Evolutionary conservation across 2,797 vertebrate genomes (phyloP).

Genomic region (Mormyrus hasselquistii): DNA sequence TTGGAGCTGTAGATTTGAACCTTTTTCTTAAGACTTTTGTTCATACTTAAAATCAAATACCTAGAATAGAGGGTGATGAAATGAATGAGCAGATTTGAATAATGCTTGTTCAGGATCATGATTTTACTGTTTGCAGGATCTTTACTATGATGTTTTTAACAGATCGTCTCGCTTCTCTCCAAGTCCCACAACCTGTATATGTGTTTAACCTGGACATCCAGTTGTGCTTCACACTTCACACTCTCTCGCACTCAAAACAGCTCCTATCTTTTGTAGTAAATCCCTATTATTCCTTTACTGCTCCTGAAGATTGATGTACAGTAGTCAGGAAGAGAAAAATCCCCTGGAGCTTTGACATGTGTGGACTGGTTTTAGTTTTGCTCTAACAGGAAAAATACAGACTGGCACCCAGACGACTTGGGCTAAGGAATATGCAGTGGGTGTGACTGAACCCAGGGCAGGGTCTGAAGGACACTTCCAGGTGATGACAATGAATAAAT

Average conservation of each 20-base stretch:
- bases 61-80: neutral
- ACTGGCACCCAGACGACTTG: neutral
- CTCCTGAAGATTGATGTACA: neutral
- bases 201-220: neutral
- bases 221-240: neutral
- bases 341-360: neutral
- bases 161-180: neutral
- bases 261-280: neutral
- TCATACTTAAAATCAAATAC: neutral
- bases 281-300: neutral
- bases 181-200: neutral
- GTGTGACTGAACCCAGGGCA: neutral
- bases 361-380: neutral
- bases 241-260: neutral
- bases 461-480: neutral
- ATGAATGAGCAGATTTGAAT: neutral
- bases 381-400: neutral
- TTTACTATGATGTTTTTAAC: neutral
- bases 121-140: neutral
- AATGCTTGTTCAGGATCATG: neutral
- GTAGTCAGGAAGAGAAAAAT: neutral
- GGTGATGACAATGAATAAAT: neutral
- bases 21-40: neutral
- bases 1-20: neutral
- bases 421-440: neutral